Percentiles rank a stretch among this genome's conserved stretches.
phyloP scores from a whole-genome alignment of 2,113 vertebrate genomes.

The Psittacula cyanocephala region DNA sequence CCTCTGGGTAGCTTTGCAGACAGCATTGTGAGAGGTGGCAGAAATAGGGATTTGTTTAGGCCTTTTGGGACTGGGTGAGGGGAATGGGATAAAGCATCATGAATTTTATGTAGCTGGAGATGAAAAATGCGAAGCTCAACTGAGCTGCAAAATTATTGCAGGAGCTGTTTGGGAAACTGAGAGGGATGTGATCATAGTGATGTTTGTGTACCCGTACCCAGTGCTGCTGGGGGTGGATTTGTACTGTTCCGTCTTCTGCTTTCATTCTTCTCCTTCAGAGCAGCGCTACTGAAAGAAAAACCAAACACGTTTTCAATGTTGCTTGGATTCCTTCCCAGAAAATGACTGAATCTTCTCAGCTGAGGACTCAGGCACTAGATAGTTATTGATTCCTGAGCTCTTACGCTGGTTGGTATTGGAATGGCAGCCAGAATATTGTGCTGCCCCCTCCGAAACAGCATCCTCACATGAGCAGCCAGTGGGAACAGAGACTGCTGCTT shows the following conservation, averaged over 20 bases:
- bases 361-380: neutral
- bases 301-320: neutral
- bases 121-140: neutral
- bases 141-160: neutral
- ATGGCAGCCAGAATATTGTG: neutral
- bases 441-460: neutral
- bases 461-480: neutral
- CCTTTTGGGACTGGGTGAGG: neutral
- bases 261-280: neutral
- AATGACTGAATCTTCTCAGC: neutral
- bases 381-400: neutral
- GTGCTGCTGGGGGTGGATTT: neutral
- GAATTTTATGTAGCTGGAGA: neutral
- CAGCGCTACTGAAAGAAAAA: neutral
- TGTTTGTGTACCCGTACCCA: neutral
- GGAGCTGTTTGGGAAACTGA: neutral
- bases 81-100: neutral
- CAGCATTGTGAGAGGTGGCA: neutral
- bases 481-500: neutral
- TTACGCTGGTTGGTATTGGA: fast-evolving
- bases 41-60: neutral
- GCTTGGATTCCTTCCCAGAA: conserved; percentile 14
- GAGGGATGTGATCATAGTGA: neutral
- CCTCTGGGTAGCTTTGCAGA: neutral
- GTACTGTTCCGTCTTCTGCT: neutral